Evolutionary conservation across 1,140 invertebrate species (phyloP), one percentile per base, ranked within the genome.

Genomic region (Lepidostoma basale): DNA sequence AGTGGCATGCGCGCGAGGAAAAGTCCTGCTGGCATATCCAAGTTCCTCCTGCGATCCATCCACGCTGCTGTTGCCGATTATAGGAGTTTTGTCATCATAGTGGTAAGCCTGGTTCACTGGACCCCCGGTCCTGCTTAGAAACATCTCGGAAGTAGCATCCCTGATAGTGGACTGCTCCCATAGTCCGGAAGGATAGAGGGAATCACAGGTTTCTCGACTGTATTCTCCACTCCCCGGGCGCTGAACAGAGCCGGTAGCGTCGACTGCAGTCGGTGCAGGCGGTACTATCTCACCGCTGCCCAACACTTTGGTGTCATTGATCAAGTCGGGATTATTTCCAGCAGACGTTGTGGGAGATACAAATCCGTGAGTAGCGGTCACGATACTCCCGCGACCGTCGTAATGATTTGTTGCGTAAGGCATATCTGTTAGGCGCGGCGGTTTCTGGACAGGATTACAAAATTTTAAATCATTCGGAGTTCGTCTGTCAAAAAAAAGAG

Each of bases 281-380:
- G 77, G 74, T 2, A 75, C 74, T 22, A 81, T 76, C 62, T 84
- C 83, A 25, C 77, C 81, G 69, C 84, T 86, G 12, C 85, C 86
- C 23, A 84, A 83, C 9, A 81, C 77, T 74, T 87, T 85, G 0
- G 91, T 92, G 74, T 93, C 92, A 73, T 91, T 90, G 73, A 94
- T 93, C 33, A 94, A 81, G 77, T 94, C 92, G 4, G 92, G 92
- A 76, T 94, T 92, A 64, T 92, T 92, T 64, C 88, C 87, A 1
- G 88, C 86, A 44, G 88, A 85, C 3, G 87, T 87, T 1, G 89
- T 88, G 18, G 89, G 88, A 10, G 89, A 90, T 1, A 90, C 88
- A 68, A 87, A 90, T 9, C 85, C 84, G 0, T 86, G 82, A 5
- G 82, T 81, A 0, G 84, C 78, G 23, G 85, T 85, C 16, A 89